Percentiles rank a stretch among this genome's conserved stretches.
Conservation (phyloP, 2,113 vertebrate genomes). For the Pachycephala philippinensis region DNA sequence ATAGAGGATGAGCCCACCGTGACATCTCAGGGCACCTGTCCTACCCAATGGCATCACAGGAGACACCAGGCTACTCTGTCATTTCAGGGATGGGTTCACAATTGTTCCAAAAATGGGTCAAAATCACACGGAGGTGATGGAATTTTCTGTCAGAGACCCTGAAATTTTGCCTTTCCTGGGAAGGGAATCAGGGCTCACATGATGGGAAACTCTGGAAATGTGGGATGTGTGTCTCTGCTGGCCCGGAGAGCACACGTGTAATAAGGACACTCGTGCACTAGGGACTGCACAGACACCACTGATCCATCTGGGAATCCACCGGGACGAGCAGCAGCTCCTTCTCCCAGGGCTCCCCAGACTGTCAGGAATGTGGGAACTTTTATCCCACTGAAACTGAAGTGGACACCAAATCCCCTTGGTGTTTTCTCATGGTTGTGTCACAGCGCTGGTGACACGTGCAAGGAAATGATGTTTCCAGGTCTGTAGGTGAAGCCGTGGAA, state of each 20-base stretch:
- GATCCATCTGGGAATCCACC: rapidly evolving
- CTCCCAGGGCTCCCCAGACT: neutral
- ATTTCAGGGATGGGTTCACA: neutral
- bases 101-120: neutral
- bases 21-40: neutral
- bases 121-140: neutral
- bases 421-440: rapidly evolving
- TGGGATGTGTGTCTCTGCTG: neutral
- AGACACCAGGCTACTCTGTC: neutral
- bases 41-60: neutral
- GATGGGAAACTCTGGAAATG: rapidly evolving
- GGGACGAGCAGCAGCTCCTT: neutral
- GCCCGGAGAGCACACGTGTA: rapidly evolving
- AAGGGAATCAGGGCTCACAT: neutral
- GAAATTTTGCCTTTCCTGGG: neutral
- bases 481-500: neutral
- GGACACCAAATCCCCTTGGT: neutral
- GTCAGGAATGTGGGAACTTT: neutral
- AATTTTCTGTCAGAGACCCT: neutral
- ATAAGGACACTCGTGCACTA: neutral
- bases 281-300: neutral
- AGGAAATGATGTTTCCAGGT: neutral
- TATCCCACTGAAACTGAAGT: rapidly evolving
- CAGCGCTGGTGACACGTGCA: rapidly evolving
- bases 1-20: rapidly evolving